Percentiles rank a stretch among this genome's conserved stretches.
Conservation (phyloP, 2,888 invertebrate species). For the Hemistola chrysoprasaria region DNA sequence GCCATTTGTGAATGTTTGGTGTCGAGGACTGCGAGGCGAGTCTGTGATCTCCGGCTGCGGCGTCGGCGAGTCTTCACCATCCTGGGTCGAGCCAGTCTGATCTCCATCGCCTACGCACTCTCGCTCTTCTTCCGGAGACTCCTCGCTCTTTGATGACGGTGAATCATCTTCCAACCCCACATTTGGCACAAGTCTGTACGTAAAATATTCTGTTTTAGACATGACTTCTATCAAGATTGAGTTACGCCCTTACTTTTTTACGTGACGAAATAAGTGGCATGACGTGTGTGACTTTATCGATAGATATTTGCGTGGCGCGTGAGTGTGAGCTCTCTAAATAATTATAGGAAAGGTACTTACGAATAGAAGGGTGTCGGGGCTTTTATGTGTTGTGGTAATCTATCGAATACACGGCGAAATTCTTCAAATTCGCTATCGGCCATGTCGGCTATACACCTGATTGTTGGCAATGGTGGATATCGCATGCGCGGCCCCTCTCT, state of each 20-base stretch:
- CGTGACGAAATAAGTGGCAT: conserved; percentile 36
- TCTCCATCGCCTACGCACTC: conserved; percentile 82
- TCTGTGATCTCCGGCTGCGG: conserved; percentile 54
- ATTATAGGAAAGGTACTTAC: conserved; percentile 83
- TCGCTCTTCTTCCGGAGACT: conserved; percentile 84
- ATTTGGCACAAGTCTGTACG: conserved; percentile 90
- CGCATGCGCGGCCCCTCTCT: conserved; percentile 59
- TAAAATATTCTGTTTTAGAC: conserved; percentile 3
- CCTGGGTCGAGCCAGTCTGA: conserved; percentile 37
- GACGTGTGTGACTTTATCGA: conserved; percentile 13
- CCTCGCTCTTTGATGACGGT: conserved; percentile 89
- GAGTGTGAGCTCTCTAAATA: neutral
- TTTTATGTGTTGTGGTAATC: conserved; percentile 89
- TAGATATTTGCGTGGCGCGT: neutral
- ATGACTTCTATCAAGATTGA: neutral
- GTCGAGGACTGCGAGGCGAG: conserved; percentile 58
- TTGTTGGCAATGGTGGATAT: conserved; percentile 71
- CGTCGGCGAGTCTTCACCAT: conserved; percentile 50
- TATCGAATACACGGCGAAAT: conserved; percentile 93
- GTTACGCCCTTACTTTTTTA: conserved; percentile 28
- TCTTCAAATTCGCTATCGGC: conserved; percentile 97
- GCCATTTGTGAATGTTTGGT: conserved; percentile 64
- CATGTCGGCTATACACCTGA: conserved; percentile 89
- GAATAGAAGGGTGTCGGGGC: conserved; percentile 93
- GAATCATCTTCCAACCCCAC: conserved; percentile 91